A percentile compares a stretch with the other conserved stretches of the same genome.
Conservation (phyloP, 2,113 vertebrate genomes). For the Oenanthe melanoleuca region DNA sequence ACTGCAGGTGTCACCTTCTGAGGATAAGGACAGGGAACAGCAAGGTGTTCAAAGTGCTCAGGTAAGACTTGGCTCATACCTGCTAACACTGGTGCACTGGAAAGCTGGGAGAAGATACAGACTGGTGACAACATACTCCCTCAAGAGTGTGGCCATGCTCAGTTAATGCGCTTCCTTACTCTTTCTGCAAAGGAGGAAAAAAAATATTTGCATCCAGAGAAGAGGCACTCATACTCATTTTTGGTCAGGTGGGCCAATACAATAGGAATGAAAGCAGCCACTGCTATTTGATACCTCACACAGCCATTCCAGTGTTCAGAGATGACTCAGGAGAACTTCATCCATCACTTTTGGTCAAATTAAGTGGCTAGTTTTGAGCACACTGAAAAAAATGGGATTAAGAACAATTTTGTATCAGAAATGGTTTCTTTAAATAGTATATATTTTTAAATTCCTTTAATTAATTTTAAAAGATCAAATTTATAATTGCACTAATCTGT, state of each 20-base stretch:
- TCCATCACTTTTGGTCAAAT: neutral
- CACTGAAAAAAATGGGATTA: neutral
- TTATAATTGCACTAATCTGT: neutral
- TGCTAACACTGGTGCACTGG: neutral
- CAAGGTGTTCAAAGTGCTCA: neutral
- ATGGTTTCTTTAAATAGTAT: neutral
- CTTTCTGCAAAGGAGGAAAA: neutral
- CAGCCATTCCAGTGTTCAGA: neutral
- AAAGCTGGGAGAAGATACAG: neutral
- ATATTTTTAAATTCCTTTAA: neutral
- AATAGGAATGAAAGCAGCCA: neutral
- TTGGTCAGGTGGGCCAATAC: neutral
- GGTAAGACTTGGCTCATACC: neutral
- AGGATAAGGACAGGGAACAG: neutral
- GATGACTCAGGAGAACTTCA: neutral
- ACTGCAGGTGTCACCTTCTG: neutral
- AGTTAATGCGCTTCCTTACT: neutral
- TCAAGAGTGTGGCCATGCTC: neutral
- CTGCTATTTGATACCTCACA: neutral
- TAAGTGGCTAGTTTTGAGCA: neutral
- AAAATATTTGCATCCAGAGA: neutral
- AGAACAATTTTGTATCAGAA: neutral
- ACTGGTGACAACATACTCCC: neutral
- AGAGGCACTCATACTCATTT: neutral
- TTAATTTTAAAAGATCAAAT: neutral